phyloP scores from a whole-genome alignment of 2,888 invertebrate species.

The Eupithecia centaureata region DNA sequence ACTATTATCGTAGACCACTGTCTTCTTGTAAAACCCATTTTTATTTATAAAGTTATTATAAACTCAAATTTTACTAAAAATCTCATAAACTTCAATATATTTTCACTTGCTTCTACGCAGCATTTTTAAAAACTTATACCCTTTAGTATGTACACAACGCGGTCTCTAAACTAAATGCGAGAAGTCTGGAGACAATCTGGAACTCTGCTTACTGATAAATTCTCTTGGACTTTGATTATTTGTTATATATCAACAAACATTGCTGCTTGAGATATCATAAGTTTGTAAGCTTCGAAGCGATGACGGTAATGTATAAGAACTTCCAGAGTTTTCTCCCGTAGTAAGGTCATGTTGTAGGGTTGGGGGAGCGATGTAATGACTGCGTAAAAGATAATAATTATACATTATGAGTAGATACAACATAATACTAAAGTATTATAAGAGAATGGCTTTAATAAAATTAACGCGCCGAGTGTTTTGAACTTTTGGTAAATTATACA shows the following conservation, averaged over 20 bases:
- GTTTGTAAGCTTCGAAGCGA: background rate
- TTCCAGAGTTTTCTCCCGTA: conserved; percentile 34
- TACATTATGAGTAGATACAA: background rate
- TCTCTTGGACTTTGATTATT: conserved; percentile 44
- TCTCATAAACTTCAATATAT: background rate
- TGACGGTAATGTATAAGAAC: conserved; percentile 42
- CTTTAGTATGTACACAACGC: conserved; percentile 46
- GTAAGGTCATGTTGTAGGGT: conserved; percentile 31
- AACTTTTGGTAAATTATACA: too few species aligned
- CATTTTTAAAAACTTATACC: conserved; percentile 9
- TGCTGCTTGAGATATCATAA: conserved; percentile 30
- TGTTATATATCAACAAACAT: conserved; percentile 42
- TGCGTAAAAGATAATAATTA: conserved; percentile 52
- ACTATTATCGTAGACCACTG: conserved; percentile 91
- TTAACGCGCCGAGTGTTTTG: too few species aligned
- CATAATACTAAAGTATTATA: background rate
- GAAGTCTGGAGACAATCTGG: conserved; percentile 56
- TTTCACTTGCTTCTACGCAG: conserved; percentile 7
- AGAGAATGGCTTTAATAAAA: background rate
- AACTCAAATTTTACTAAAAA: background rate
- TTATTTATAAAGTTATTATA: conserved; percentile 23
- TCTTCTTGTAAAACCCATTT: conserved; percentile 86
- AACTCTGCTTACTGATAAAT: conserved; percentile 43
- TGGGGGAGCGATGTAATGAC: conserved; percentile 59
- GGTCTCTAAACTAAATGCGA: conserved; percentile 58